Evolutionary conservation across 2,113 vertebrate species (phyloP), one percentile per base, ranked within the genome.

Genomic region (Emydocephalus ijimae): DNA sequence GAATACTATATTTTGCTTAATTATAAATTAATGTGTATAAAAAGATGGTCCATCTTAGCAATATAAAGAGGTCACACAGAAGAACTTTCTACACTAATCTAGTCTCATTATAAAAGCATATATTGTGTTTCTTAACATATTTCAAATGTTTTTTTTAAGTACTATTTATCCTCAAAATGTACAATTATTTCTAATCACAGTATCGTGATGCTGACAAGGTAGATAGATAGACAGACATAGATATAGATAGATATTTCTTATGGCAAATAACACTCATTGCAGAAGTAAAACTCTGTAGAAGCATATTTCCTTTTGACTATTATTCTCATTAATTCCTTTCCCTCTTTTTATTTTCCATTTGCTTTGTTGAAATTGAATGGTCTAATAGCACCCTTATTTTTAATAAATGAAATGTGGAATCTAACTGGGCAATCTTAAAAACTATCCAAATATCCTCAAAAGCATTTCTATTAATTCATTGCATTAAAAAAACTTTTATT

Each of bases 381-480:
- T 97, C 97, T 98, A 98, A 97, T 98, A 99, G 98, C 98, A 98
- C 97, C 97, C 96, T 93, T 96, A 94, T 98, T 98, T 98, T 97
- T 98, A 98, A 96, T 98, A 98, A 97, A 96, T 96, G 97, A 97
- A 96, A 97, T 96, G 97, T 97, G 97, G 92, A 95, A 34, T 94
- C 97, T 95, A 91, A 43, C 96, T 93, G 54, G 56, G 23, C 97
- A 97, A 96, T 96, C 96, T 96, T 94, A 94, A 96, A 98, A 98
- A 98, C 92, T 98, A 97, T 98, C 98, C 88, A 97, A 98, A 98
- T 98, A 98, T 98, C 97, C 97, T 97, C 94, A 97, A 97, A 92
- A 98, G 98, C 98, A 98, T 99, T 99, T 98, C 99, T 99, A 99
- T 99, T 99, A 98, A 99, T 99, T 99, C 98, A 98, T 98, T 98